A percentile compares a stretch with the other conserved stretches of the same genome.
phyloP scores from a whole-genome alignment of 2,797 vertebrate genomes.

The Selene dorsalis region DNA sequence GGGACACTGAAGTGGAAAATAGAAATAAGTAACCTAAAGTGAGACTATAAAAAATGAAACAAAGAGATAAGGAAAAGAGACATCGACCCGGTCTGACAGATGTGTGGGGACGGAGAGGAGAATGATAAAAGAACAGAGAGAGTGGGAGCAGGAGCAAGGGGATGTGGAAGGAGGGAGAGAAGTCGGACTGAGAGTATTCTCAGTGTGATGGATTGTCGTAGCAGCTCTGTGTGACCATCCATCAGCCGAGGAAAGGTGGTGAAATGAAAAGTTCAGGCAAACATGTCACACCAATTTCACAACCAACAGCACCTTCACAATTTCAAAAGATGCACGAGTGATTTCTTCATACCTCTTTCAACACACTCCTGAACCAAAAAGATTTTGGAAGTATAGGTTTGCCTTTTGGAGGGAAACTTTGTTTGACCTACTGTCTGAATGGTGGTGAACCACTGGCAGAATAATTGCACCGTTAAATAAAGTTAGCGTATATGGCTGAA shows the following conservation, averaged over 20 bases:
- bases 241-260: conserved; percentile 54
- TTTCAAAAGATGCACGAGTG: conserved; percentile 16
- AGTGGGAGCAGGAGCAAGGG: conserved; percentile 39
- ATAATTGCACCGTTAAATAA: conserved; percentile 50
- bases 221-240: conserved; percentile 58
- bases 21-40: conserved; percentile 43
- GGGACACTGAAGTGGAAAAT: conserved; percentile 21
- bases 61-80: conserved; percentile 41
- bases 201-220: conserved; percentile 62
- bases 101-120: conserved; percentile 41
- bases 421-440: conserved; percentile 54
- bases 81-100: conserved; percentile 53
- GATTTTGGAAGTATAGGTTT: conserved; percentile 20
- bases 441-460: conserved; percentile 50
- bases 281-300: conserved; percentile 35
- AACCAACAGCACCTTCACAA: conserved; percentile 9
- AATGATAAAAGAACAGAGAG: conserved; percentile 48
- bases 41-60: conserved; percentile 47
- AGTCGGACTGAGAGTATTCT: conserved; percentile 47
- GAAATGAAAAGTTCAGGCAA: conserved; percentile 39
- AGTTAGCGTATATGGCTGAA: conserved; percentile 51
- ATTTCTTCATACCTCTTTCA: conserved; percentile 4
- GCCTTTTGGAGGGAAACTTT: conserved; percentile 51
- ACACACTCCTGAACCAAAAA: conserved; percentile 1
- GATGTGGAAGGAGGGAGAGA: conserved; percentile 57